Evolutionary conservation across 2,888 invertebrate species (phyloP), one percentile per base, ranked within the genome.

Genomic region (Dasysyrphus tricinctus): DNA sequence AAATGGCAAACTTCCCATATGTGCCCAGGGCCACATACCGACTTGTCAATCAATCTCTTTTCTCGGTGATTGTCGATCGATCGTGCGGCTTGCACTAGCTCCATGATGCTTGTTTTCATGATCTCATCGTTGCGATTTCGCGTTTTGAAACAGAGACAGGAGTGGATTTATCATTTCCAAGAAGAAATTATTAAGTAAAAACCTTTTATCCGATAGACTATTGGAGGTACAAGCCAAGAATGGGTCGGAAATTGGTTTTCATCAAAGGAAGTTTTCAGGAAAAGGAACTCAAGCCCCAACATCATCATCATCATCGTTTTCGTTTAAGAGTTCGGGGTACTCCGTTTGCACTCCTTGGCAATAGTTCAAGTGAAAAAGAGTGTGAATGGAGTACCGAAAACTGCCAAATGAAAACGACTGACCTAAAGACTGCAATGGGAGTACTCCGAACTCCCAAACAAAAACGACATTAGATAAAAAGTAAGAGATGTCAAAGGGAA

Each of bases 41-140:
- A 82, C 86, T 86, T 86, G 86, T 86, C 86, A 86, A 86, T 86
- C 86, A 86, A 86, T 86, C 82, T 82, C 78, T 84, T 82, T 79
- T 61, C 78, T 59, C 79, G 86, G 74, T 78, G 86, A 82, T 82
- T 82, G 86, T 86, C 82, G 78, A 86, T 86, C 82, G 86, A 86
- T 86, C 80, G 84, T 76, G 70, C 32, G 67, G 72, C 78, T 70
- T 70, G 54, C 69, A 70, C 81, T 78, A 37, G 56, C 74, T 69
- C 37, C 47, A 34, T 39, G 74, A 34, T 56, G 49, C 59, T 32
- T 49, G 39, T 42, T 29, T 34, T 54, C 73, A 57, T 78, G 86
- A 82, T 86, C 70, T 75, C 75, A 72, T 54, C 78, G 78, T 47
- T 51, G 57, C 72, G 75, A 86, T 82, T 79, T 65, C 82, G 78